These are phyloP conservation scores for Pachymerium ferrugineum DNA, from an alignment of 2,888 invertebrate genomes.

Conservation along the genomic window DNA sequence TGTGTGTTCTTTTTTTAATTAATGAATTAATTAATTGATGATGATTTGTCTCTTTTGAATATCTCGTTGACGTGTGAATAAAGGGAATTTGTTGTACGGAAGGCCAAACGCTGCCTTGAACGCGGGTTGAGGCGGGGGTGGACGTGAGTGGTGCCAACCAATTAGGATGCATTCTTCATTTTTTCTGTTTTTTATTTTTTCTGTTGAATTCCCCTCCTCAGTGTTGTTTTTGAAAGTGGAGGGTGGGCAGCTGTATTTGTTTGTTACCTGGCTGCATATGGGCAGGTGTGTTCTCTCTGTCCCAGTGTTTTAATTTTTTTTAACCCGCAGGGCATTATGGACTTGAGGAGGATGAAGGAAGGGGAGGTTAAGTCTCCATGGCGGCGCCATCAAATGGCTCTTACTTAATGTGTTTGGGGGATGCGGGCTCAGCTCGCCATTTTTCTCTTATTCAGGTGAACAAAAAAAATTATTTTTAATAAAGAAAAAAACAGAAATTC, in stretches of 20 bases:
- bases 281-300: background rate
- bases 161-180: constrained; percentile 27
- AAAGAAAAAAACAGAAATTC: background rate
- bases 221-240: constrained; percentile 22
- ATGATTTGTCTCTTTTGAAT: constrained; percentile 24
- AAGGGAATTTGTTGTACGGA: background rate
- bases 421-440: constrained; percentile 16
- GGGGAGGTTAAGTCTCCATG: constrained; percentile 16
- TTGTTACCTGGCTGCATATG: constrained; percentile 7
- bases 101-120: constrained; percentile 11
- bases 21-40: background rate
- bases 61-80: constrained; percentile 23
- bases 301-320: background rate
- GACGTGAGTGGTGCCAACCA: constrained; percentile 24
- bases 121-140: constrained; percentile 27
- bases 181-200: background rate
- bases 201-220: constrained; percentile 5
- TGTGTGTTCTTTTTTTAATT: background rate
- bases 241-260: constrained; percentile 27
- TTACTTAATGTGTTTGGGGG: constrained; percentile 14
- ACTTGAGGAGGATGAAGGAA: constrained; percentile 23
- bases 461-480: background rate
- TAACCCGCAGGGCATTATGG: constrained; percentile 27
- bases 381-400: constrained; percentile 25
- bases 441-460: constrained; percentile 19